Evolutionary conservation across 1,140 invertebrate genomes (phyloP).

Genomic region (Pteromalus puparum): DNA sequence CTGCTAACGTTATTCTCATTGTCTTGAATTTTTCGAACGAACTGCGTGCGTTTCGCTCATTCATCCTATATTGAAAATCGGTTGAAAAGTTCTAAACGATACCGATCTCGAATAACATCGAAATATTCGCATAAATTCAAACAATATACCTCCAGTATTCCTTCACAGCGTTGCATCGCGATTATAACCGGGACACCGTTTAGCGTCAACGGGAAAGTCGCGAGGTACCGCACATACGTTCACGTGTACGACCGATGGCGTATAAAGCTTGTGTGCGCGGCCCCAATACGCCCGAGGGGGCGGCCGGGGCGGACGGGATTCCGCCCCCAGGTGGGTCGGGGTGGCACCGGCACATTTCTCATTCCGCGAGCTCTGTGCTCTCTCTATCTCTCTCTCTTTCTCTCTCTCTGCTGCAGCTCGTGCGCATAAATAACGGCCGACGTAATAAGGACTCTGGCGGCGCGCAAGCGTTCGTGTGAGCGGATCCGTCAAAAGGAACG

Average conservation of each 20-base stretch:
- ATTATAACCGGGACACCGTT: background rate
- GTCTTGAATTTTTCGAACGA: slow-evolving; percentile 43
- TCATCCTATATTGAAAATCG: too few relatives aligned
- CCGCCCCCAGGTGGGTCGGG: slow-evolving; percentile 74
- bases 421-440: slow-evolving; percentile 31
- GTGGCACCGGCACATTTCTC: slow-evolving; percentile 71
- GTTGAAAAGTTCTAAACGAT: too few relatives aligned
- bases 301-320: slow-evolving; percentile 72
- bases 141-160: too few relatives aligned
- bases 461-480: background rate
- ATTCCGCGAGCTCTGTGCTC: slow-evolving; percentile 53
- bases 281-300: slow-evolving; percentile 71
- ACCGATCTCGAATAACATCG: too few relatives aligned
- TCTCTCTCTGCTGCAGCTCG: background rate
- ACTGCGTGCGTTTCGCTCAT: background rate
- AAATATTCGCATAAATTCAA: background rate
- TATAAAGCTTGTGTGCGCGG: slow-evolving; percentile 58
- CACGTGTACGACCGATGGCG: slow-evolving; percentile 35
- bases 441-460: slow-evolving; percentile 20
- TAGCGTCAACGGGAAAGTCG: slow-evolving; percentile 1
- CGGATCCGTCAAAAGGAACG: background rate
- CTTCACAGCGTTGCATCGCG: too few relatives aligned
- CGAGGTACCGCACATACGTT: background rate
- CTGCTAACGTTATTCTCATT: slow-evolving; percentile 22
- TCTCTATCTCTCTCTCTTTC: background rate